A percentile compares a stretch with the other conserved stretches of the same genome.
These are phyloP conservation scores for Myotis daubentonii DNA, from an alignment of 2,797 vertebrate genomes.

Conservation along the genomic window DNA sequence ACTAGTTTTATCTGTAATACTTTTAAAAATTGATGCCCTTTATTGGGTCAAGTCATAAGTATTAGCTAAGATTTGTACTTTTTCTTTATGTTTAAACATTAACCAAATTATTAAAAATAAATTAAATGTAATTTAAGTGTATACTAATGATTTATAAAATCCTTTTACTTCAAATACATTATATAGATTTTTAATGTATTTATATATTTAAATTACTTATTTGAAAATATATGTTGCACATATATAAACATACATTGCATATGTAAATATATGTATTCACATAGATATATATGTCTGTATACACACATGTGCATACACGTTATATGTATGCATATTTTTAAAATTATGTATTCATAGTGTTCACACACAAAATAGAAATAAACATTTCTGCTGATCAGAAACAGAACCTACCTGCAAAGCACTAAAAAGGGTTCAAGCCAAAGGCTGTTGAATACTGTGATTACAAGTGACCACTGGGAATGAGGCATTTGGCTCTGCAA, in stretches of 20 bases:
- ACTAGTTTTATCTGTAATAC: neutral
- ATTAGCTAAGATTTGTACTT: neutral
- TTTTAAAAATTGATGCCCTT: neutral
- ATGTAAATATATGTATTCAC: neutral
- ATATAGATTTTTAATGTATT: neutral
- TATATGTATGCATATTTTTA: neutral
- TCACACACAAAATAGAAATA: neutral
- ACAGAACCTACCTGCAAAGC: conserved; percentile 48
- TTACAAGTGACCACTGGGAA: conserved; percentile 41
- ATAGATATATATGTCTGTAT: neutral
- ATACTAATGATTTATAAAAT: conserved; percentile 5
- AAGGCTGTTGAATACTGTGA: conserved; percentile 16
- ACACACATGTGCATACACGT: neutral
- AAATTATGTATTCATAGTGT: neutral
- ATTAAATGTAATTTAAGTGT: conserved; percentile 10
- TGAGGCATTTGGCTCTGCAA: conserved; percentile 51
- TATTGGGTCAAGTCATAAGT: neutral
- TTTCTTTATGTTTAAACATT: conserved; percentile 15
- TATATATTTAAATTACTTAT: neutral
- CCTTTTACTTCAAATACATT: neutral
- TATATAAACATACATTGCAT: neutral
- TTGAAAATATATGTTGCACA: neutral
- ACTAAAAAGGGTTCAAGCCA: neutral
- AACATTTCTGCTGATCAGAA: conserved; percentile 41
- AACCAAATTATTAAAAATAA: conserved; percentile 14